Conservation (phyloP, 2,797 vertebrate species). For the Falco cherrug region DNA sequence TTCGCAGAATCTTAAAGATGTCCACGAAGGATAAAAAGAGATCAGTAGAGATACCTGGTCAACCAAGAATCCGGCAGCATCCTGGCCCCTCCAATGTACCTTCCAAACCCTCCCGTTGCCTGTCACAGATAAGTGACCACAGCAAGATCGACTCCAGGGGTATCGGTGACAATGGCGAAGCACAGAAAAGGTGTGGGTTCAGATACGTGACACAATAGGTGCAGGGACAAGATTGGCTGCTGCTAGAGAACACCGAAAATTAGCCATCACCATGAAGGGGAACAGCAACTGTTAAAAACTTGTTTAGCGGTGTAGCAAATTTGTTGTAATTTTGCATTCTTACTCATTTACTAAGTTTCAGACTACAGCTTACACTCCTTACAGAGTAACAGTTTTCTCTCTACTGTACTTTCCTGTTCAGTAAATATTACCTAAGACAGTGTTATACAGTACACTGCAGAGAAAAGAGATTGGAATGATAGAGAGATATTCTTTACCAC, state of each 20-base stretch:
- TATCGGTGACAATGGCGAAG: background rate
- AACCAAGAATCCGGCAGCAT: background rate
- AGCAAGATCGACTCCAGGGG: background rate
- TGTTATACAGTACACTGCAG: background rate
- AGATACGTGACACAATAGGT: too few relatives aligned
- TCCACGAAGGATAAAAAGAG: background rate
- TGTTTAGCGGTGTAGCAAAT: background rate
- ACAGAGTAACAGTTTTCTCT: background rate
- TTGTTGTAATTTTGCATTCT: constrained; percentile 5
- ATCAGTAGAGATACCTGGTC: background rate
- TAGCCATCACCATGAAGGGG: background rate
- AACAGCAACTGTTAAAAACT: background rate
- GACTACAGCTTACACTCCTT: background rate
- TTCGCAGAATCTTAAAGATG: background rate
- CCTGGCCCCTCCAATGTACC: background rate
- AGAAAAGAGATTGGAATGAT: background rate
- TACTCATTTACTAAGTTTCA: background rate
- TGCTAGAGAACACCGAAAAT: background rate
- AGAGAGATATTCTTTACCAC: constrained; percentile 12
- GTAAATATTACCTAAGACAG: background rate
- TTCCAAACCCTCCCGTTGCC: background rate
- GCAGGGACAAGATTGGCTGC: background rate
- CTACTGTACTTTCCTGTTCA: background rate
- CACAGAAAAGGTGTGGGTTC: background rate
- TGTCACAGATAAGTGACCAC: background rate